These are phyloP conservation scores for Miltochrista miniata DNA, from an alignment of 2,888 invertebrate genomes.

Conservation along the genomic window DNA sequence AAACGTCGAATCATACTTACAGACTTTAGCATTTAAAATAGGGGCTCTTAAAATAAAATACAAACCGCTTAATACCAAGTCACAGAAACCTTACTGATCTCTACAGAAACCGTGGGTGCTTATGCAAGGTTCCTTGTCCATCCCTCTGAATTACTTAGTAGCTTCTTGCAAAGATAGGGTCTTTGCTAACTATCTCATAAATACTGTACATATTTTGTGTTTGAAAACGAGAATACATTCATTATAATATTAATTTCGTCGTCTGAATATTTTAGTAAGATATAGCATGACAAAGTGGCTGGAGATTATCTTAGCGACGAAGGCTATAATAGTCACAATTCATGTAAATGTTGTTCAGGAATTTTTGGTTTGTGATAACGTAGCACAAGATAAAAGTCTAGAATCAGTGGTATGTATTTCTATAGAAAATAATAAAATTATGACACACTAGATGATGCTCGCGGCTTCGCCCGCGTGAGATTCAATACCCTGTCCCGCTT, in stretches of 20 bases:
- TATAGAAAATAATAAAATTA: too few relatives aligned
- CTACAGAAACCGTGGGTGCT: neutral
- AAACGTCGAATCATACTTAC: too few relatives aligned
- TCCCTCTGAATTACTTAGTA: neutral
- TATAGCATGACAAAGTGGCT: neutral
- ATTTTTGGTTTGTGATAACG: neutral
- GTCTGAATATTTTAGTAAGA: neutral
- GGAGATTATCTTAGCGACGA: neutral
- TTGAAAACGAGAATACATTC: conserved; percentile 2
- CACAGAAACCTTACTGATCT: neutral
- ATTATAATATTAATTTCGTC: conserved; percentile 12
- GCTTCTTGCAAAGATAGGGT: neutral
- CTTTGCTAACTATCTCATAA: neutral
- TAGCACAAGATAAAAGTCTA: too few relatives aligned
- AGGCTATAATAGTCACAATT: neutral
- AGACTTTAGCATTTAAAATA: too few relatives aligned
- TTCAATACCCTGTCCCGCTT: too few relatives aligned
- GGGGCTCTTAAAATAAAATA: too few relatives aligned
- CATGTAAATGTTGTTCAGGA: neutral
- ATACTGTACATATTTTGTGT: conserved; percentile 1
- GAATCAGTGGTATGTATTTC: too few relatives aligned
- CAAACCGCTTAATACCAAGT: neutral
- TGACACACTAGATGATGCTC: too few relatives aligned
- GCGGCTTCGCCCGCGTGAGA: too few relatives aligned
- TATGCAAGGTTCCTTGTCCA: neutral